Evolutionary conservation across 2,797 vertebrate genomes (phyloP).

Genomic region (Lindbergichthys nudifrons): DNA sequence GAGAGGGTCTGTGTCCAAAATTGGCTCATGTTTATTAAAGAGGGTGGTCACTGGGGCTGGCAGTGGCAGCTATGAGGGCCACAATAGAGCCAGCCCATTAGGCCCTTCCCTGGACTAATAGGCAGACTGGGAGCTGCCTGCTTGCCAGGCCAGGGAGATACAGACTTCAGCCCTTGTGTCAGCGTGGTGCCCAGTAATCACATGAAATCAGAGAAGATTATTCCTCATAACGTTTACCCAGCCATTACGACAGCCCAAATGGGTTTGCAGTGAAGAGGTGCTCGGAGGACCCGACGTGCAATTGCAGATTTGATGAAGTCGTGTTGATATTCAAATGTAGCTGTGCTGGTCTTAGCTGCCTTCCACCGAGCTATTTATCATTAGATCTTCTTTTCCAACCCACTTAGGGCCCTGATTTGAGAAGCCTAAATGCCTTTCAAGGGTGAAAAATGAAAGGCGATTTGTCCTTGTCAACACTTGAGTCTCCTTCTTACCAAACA

Average conservation of each 20-base stretch:
- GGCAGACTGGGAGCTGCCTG: slow-evolving; percentile 75
- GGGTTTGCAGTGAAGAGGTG: slow-evolving; percentile 82
- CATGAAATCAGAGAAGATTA: slow-evolving; percentile 90
- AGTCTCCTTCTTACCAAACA: slow-evolving; percentile 67
- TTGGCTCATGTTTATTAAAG: slow-evolving; percentile 89
- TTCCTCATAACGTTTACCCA: slow-evolving; percentile 89
- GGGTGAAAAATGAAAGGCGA: slow-evolving; percentile 77
- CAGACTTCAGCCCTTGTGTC: slow-evolving; percentile 83
- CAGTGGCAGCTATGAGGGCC: slow-evolving; percentile 76
- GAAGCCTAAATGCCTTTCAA: slow-evolving; percentile 74
- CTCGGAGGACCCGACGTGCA: slow-evolving; percentile 79
- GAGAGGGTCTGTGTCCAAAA: slow-evolving; percentile 78
- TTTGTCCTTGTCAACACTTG: slow-evolving; percentile 78
- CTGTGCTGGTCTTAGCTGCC: slow-evolving; percentile 51
- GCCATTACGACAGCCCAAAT: slow-evolving; percentile 86
- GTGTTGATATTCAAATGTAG: slow-evolving; percentile 83
- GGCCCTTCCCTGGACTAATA: slow-evolving; percentile 84
- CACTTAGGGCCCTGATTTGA: slow-evolving; percentile 79
- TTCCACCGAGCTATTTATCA: slow-evolving; percentile 76
- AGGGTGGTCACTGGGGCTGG: slow-evolving; percentile 78
- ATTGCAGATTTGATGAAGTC: slow-evolving; percentile 85
- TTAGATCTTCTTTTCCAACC: slow-evolving; percentile 73
- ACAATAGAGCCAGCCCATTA: slow-evolving; percentile 86
- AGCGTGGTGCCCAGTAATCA: slow-evolving; percentile 85
- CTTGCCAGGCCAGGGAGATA: slow-evolving; percentile 77